Percentiles rank a stretch among this genome's conserved stretches.
phyloP scores from a whole-genome alignment of 2,888 invertebrate genomes.

The Cephonodes hylas region DNA sequence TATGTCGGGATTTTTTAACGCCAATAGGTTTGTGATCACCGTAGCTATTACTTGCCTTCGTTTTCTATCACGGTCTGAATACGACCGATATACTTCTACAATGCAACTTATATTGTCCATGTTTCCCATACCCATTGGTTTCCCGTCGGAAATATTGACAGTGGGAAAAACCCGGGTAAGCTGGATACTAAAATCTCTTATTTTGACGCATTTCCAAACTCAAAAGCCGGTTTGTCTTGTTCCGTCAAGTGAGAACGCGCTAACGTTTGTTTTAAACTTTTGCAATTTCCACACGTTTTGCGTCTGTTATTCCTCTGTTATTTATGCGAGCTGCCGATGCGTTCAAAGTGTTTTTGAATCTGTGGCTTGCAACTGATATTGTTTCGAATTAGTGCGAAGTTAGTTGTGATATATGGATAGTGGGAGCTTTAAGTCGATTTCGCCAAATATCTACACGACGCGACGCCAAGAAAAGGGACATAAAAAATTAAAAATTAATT shows the following conservation, averaged over 20 bases:
- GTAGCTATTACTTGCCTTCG: too few species aligned
- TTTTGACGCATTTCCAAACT: constrained; percentile 10
- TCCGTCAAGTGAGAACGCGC: constrained; percentile 21
- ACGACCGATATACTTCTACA: too few species aligned
- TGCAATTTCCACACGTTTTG: constrained; percentile 38
- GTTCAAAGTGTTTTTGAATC: neutral
- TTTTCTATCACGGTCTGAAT: too few species aligned
- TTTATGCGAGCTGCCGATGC: constrained; percentile 29
- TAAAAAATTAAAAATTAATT: too few species aligned
- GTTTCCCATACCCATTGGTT: too few species aligned
- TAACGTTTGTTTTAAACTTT: constrained; percentile 47
- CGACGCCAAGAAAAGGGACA: too few species aligned
- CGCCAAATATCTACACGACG: too few species aligned
- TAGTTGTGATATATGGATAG: neutral
- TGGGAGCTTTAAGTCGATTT: too few species aligned
- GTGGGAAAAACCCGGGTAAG: neutral
- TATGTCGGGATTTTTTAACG: too few species aligned
- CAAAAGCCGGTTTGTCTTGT: neutral
- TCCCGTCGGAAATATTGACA: neutral
- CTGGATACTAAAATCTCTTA: neutral
- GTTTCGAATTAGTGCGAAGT: neutral
- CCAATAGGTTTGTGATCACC: too few species aligned
- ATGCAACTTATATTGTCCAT: too few species aligned
- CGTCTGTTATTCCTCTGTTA: constrained; percentile 31
- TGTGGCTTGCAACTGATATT: neutral